Base-by-base conservation (phyloP, 2,113 vertebrate species). In the Rhagologus leucostigma region DNA sequence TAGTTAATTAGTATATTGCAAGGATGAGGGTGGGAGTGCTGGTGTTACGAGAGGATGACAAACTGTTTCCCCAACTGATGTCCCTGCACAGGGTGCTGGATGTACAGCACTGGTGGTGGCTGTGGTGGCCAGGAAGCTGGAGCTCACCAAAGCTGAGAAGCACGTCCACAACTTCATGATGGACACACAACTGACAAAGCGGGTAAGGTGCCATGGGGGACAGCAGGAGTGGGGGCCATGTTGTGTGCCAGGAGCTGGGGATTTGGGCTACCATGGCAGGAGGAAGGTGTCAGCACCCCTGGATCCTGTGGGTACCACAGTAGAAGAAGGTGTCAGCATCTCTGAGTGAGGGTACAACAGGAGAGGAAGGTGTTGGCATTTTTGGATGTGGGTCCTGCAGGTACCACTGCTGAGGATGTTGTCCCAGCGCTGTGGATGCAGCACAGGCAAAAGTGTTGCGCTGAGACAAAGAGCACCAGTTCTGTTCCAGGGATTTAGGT, bases 81-180 rank as follows among this genome's bases (percentile, higher is more conserved):
- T 94, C 86, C 65, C 85, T 70, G 26, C 39, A 20, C 96, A 99
- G 99, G 99, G 99, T 7, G 99, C 99, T 0, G 99, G 99, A 67
- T 99, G 99, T 91, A 99, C 99, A 0, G 99, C 99, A 7, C 98
- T 99, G 84, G 99, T 99, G 97, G 99, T 99, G 96, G 99, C 99
- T 11, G 99, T 99, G 97, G 99, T 99, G 97, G 99, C 99, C 95
- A 98, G 99, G 78, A 99, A 99, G 98, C 98, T 99, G 97, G 99
- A 99, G 95, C 98, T 99, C 96, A 99, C 99, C 98, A 99, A 99
- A 98, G 99, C 99, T 0, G 99, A 99, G 97, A 99, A 99, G 80
- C 99, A 99, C 3, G 99, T 99, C 46, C 99, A 99, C 98, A 99
- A 99, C 98, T 99, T 99, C 98, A 99, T 99, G 99, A 99, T 99